Evolutionary conservation across 1,140 invertebrate species (phyloP).

Genomic region (Philotrypesis tridentata): DNA sequence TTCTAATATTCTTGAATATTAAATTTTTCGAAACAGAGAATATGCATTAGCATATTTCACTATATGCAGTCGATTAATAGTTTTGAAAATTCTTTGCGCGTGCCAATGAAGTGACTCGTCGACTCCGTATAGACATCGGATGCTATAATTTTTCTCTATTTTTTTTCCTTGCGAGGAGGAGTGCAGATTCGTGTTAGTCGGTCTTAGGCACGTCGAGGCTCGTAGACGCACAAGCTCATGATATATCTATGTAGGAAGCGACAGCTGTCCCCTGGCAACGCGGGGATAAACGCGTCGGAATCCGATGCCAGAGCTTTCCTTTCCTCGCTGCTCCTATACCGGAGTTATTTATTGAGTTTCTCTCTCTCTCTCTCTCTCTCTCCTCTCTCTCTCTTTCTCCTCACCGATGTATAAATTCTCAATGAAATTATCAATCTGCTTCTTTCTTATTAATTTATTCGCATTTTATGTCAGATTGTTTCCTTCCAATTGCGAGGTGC

Average conservation of each 20-base stretch:
- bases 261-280: neutral
- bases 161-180: neutral
- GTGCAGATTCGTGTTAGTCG: constrained; percentile 24
- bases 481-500: neutral
- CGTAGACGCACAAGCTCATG: neutral
- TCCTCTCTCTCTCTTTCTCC: neutral
- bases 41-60: too few species aligned
- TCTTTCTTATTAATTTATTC: neutral
- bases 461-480: neutral
- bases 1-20: too few species aligned
- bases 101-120: too few species aligned
- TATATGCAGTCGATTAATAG: too few species aligned
- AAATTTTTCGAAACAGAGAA: too few species aligned
- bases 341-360: neutral
- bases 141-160: neutral
- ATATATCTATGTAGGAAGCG: neutral
- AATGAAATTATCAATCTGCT: constrained; percentile 7
- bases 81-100: too few species aligned
- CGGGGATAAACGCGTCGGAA: neutral
- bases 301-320: neutral
- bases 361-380: neutral
- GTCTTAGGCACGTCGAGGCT: neutral
- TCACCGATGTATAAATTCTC: neutral
- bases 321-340: neutral
- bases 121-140: too few species aligned